Base-by-base conservation (phyloP, 2,888 invertebrate genomes). In the Brenthis ino region DNA sequence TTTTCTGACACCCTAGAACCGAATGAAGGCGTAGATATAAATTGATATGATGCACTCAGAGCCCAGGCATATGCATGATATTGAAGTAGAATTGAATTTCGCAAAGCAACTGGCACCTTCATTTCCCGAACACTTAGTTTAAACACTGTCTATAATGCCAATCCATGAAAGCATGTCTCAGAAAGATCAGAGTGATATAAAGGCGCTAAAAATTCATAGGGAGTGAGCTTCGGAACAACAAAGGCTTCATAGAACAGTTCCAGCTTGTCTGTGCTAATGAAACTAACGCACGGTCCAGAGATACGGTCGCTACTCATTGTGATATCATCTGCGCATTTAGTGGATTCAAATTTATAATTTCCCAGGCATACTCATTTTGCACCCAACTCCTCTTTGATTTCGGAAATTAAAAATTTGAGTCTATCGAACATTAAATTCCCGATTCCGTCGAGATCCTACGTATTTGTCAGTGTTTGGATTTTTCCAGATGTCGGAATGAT, bases 401-500 rank as follows among this genome's bases (percentile, higher is more conserved):
- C 20, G n/a, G 50, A 70, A 56, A 65, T 64, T 65, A 64, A 68
- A 64, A 72, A 65, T 65, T 73, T 77, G 76, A 71, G 74, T 73
- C 73, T 74, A 74, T 72, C 72, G 68, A 69, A 65, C 72, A 82
- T 80, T 70, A 72, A 70, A 67, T 65, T 69, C 72, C 77, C 76
- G 71, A 76, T 74, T 61, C 77, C 79, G 78, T 79, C 83, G 82
- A 84, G 84, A 85, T 82, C 86, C 82, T 87, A 83, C 89, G 85
- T 88, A 82, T 88, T 86, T 91, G 91, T 93, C 92, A 93, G 92
- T 86, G 90, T 94, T 93, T 93, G 93, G 93, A 94, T 95, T 95
- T 95, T 96, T 96, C 86, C 97, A 97, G 97, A 97, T 97, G 97
- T 97, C 94, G 97, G 97, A 95, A 97, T 97, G 97, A 97, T 97